Conservation (phyloP, 2,113 vertebrate species). For the Marmota monax region DNA sequence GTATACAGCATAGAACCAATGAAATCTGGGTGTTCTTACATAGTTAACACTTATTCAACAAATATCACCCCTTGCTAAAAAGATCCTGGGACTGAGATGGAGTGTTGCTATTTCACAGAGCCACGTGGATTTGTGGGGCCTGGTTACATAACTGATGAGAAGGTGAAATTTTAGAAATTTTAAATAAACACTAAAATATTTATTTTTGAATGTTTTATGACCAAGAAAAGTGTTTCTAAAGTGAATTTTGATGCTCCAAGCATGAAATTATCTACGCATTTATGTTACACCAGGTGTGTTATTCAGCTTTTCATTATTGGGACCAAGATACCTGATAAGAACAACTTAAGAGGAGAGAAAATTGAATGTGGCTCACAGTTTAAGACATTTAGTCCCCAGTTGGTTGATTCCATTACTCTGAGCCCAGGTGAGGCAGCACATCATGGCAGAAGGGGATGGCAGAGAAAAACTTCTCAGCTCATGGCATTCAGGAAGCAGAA, state of each 20-base stretch:
- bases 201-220: background rate
- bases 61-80: background rate
- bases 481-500: too few species aligned
- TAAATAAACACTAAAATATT: conserved; percentile 19
- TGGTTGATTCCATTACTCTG: too few species aligned
- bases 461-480: too few species aligned
- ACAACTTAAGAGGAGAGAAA: too few species aligned
- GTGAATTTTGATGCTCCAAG: background rate
- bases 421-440: too few species aligned
- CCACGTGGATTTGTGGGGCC: background rate
- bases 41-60: background rate
- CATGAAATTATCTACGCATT: conserved; percentile 7
- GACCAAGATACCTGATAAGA: too few species aligned
- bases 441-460: too few species aligned
- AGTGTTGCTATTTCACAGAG: background rate
- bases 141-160: background rate
- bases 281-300: background rate
- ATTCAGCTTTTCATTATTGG: too few species aligned
- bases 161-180: conserved; percentile 29
- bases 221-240: conserved; percentile 22
- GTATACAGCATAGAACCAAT: background rate
- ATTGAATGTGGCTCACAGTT: too few species aligned
- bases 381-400: too few species aligned
- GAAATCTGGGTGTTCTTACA: background rate
- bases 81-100: background rate